Evolutionary conservation across 1,140 invertebrate species (phyloP).

Genomic region (Panagrolaimus sp.): DNA sequence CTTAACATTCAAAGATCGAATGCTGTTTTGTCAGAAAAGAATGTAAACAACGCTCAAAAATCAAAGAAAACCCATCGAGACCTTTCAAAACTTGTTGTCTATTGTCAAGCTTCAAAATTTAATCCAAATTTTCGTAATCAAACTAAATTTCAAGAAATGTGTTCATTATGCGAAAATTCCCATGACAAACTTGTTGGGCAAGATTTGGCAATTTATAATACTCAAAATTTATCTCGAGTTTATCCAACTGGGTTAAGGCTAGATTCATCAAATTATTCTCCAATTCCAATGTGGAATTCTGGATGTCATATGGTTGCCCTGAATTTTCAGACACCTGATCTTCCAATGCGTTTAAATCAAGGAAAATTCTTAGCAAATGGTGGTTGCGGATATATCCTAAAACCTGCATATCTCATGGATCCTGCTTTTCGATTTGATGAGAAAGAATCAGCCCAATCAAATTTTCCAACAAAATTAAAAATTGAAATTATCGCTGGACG

Average conservation of each 20-base stretch:
- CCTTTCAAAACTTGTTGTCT: constrained; percentile 54
- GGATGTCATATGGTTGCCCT: no score
- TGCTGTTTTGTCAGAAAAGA: constrained; percentile 47
- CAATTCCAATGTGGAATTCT: no score
- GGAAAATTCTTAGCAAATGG: constrained; percentile 55
- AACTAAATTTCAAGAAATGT: constrained; percentile 55
- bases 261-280: constrained; percentile 92
- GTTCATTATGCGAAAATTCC: constrained; percentile 57
- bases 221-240: constrained; percentile 72
- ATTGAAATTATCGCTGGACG: constrained; percentile 76
- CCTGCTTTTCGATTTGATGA: no score
- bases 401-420: constrained; percentile 81
- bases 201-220: constrained; percentile 49
- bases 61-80: constrained; percentile 51
- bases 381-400: no score
- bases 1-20: constrained; percentile 32
- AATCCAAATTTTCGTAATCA: constrained; percentile 48
- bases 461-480: constrained; percentile 41
- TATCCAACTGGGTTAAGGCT: constrained; percentile 84
- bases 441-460: no score
- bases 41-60: constrained; percentile 49
- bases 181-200: constrained; percentile 56
- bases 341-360: constrained; percentile 55
- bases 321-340: constrained; percentile 57
- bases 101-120: constrained; percentile 57